Conservation (phyloP, 2,113 vertebrate species). For the Pycnonotus jocosus region DNA sequence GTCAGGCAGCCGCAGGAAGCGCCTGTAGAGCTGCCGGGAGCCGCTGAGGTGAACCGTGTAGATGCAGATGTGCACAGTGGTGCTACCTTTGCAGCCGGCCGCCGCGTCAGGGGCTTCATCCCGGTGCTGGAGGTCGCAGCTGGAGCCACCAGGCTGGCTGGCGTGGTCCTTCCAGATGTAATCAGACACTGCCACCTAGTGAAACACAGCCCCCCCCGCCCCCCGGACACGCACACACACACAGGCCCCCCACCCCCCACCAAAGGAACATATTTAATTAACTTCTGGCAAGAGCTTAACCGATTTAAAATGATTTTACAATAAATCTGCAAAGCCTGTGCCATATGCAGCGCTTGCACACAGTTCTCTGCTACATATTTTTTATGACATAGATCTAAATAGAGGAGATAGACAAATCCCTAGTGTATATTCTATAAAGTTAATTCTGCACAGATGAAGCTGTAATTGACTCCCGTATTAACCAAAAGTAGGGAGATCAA, state of each 20-base stretch:
- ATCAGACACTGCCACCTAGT: constrained; percentile 90
- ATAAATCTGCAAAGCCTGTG: constrained; percentile 62
- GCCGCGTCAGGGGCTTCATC: not conserved
- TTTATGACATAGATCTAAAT: constrained; percentile 72
- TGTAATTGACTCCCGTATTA: constrained; percentile 73
- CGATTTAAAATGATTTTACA: constrained; percentile 68
- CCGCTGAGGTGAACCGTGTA: constrained; percentile 82
- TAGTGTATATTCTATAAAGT: constrained; percentile 71
- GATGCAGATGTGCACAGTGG: constrained; percentile 77
- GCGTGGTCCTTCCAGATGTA: constrained; percentile 80
- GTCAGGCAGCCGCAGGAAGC: constrained; percentile 83
- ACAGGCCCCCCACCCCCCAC: not conserved
- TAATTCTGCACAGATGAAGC: constrained; percentile 77
- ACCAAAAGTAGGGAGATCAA: constrained; percentile 69
- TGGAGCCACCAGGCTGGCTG: constrained; percentile 36
- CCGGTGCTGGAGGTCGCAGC: constrained; percentile 50
- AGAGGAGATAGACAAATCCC: constrained; percentile 71
- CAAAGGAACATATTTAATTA: constrained; percentile 68
- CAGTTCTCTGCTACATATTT: constrained; percentile 41
- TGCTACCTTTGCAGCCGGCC: constrained; percentile 19
- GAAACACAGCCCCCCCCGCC: constrained; percentile 54
- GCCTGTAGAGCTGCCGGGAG: constrained; percentile 77
- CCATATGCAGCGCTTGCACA: constrained; percentile 57
- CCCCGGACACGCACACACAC: not conserved
- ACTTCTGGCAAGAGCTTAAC: constrained; percentile 66